Evolutionary conservation across 2,113 vertebrate species (phyloP), one percentile per base, ranked within the genome.

Genomic region (Kryptolebias marmoratus): DNA sequence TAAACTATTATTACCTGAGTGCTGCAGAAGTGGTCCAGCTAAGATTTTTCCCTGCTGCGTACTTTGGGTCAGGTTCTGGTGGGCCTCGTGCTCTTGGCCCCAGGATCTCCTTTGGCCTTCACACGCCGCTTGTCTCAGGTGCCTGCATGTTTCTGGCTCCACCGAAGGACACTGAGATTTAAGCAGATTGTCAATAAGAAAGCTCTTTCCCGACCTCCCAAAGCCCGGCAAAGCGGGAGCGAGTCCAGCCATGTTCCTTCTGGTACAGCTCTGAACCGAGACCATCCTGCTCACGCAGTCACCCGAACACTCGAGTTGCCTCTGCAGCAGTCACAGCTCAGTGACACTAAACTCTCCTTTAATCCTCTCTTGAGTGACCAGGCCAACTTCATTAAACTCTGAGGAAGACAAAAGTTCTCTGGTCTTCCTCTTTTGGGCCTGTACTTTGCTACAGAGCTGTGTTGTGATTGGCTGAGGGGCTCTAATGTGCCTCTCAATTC

Each of bases 111-210:
- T 73, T 59, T 82, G 80, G 74, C 84, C 67, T 50, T 89, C n/a
- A 88, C 91, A 85, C 71, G 82, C 88, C 82, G 54, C 83, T 77
- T 89, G 93, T 87, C 94, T 92, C 30, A 93, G 93, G 2, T 93
- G 80, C 1, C 91, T 92, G 70, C 81, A 90, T 30, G 87, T 88
- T 13, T 80, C 83, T 39, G 68, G 48, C 30, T 71, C 71, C 30
- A 61, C 80, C n/a, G 88, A 80, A 39, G 92, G 85, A 48, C 92
- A 88, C 39, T 92, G 90, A 10, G 93, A 88, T n/a, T 94, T 90
- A 84, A 98, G 92, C 83, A 98, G 90, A 91, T 98, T 97, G 83
- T 98, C 96, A 39, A 98, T 98, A 47, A 97, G 94, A 89, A 98
- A 98, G 90, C 97, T 96, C 92, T 95, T 97, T 69, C 96, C 97